phyloP scores from a whole-genome alignment of 1,140 invertebrate species.

The Cataglyphis hispanica region DNA sequence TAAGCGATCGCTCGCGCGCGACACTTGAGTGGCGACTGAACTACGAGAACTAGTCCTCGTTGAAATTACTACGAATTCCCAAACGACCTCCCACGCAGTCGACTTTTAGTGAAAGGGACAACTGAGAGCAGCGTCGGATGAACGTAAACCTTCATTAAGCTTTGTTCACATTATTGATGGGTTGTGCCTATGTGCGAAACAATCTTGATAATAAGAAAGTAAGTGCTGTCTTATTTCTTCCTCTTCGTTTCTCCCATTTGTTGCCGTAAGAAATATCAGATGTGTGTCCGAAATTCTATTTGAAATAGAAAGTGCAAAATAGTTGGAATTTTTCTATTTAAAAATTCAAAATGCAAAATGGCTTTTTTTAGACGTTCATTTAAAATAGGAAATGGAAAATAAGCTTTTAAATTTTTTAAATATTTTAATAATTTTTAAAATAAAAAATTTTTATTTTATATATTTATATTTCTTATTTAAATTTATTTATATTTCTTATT shows the following conservation, averaged over 20 bases:
- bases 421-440: no score
- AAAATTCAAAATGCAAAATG: no score
- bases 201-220: constrained; percentile 50
- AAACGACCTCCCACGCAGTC: constrained; percentile 79
- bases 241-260: neutral
- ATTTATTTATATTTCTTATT: no score
- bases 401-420: no score
- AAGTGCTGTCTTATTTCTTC: neutral
- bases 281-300: no score
- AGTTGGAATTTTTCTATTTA: no score
- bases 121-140: constrained; percentile 73
- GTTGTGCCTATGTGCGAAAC: constrained; percentile 31
- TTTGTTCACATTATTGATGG: constrained; percentile 53
- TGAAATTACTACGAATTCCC: constrained; percentile 79
- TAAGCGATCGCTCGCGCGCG: constrained; percentile 43
- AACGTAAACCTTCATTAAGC: constrained; percentile 72
- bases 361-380: no score
- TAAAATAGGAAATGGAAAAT: no score
- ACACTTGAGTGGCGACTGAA: constrained; percentile 66
- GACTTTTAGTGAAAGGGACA: constrained; percentile 81
- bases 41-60: constrained; percentile 77
- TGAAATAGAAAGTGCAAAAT: no score
- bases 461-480: no score
- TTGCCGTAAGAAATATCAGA: neutral
- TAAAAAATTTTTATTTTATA: no score